These are phyloP conservation scores for Hetaerina titia DNA, from an alignment of 2,888 invertebrate species.

Conservation along the genomic window DNA sequence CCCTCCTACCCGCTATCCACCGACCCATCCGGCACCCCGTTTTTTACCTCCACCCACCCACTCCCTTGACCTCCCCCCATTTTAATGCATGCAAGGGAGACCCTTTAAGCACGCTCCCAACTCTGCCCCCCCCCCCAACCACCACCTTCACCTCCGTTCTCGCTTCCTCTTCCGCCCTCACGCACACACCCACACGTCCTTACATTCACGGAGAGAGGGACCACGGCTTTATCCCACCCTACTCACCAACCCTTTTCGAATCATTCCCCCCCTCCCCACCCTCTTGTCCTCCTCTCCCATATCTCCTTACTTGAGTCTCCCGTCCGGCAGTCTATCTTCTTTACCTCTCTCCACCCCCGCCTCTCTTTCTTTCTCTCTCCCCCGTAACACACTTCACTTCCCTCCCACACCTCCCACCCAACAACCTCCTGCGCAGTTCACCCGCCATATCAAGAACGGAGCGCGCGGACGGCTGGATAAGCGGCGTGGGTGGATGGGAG, in stretches of 20 bases:
- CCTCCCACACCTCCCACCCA: no score
- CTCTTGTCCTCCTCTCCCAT: neutral
- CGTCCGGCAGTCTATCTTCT: neutral
- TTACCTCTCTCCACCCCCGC: no score
- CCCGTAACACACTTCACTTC: no score
- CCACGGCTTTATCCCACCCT: neutral
- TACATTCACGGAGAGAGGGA: neutral
- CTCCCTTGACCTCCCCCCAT: neutral
- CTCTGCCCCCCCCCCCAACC: no score
- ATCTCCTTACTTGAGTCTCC: neutral
- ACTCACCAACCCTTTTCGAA: neutral
- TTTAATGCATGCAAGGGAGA: conserved; percentile 4
- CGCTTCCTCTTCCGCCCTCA: conserved; percentile 26
- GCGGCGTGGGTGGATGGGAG: no score
- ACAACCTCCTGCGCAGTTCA: no score
- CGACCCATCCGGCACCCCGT: neutral
- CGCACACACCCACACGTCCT: neutral
- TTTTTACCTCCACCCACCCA: neutral
- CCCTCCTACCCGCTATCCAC: neutral
- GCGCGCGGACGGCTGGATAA: no score
- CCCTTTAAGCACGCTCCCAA: neutral
- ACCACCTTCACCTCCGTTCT: neutral
- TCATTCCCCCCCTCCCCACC: neutral
- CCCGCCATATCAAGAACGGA: no score
- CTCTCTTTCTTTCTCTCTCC: no score